phyloP scores from a whole-genome alignment of 2,797 vertebrate species.

The Botia kubotai region DNA sequence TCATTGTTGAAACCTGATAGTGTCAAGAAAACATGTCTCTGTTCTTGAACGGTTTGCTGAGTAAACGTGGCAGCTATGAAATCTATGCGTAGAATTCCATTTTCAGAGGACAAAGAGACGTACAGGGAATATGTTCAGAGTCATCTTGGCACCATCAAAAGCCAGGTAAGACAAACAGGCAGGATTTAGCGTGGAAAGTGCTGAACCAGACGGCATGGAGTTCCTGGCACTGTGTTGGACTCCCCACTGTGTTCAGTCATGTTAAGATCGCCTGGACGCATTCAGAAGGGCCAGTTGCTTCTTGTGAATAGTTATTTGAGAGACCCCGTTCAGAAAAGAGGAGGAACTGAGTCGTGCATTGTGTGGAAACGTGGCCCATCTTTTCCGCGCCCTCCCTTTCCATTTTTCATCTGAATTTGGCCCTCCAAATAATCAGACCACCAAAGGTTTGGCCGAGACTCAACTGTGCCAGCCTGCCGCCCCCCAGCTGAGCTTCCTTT shows the following conservation, averaged over 20 bases:
- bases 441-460: neutral
- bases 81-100: constrained; percentile 31
- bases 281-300: neutral
- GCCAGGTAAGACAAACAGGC: constrained; percentile 17
- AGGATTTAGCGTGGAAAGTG: constrained; percentile 30
- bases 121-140: constrained; percentile 6
- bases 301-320: too few species aligned
- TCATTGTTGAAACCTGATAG: constrained; percentile 11
- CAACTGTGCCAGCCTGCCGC: constrained; percentile 55
- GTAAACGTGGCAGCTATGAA: constrained; percentile 35
- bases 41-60: constrained; percentile 24
- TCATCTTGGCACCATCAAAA: constrained; percentile 34
- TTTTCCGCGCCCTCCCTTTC: neutral
- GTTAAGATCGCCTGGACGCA: neutral
- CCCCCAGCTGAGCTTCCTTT: constrained; percentile 64
- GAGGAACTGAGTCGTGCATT: constrained; percentile 43
- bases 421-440: constrained; percentile 26
- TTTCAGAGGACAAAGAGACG: constrained; percentile 27
- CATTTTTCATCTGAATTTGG: constrained; percentile 39
- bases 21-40: constrained; percentile 7
- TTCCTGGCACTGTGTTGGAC: constrained; percentile 8
- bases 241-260: constrained; percentile 1
- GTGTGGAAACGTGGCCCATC: constrained; percentile 17
- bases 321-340: neutral
- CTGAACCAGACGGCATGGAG: constrained; percentile 37